Evolutionary conservation across 2,797 vertebrate species (phyloP).

Genomic region (Scolopax bukidnonensis): DNA sequence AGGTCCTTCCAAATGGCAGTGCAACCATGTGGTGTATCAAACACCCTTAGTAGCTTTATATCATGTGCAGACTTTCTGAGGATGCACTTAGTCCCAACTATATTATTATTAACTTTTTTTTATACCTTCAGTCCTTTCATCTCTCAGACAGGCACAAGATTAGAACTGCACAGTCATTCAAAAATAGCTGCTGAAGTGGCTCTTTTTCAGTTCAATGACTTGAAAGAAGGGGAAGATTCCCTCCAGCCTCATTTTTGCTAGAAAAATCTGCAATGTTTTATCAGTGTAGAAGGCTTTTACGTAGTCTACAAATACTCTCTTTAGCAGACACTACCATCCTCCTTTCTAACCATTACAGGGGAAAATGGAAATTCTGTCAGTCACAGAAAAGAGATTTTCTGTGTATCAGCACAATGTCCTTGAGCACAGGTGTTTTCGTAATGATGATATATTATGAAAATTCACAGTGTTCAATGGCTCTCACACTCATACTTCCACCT

Average conservation of each 20-base stretch:
- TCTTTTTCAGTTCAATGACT: conserved; percentile 24
- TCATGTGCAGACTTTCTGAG: background rate
- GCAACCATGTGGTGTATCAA: background rate
- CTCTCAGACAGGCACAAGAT: conserved; percentile 1
- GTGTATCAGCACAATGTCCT: conserved; percentile 64
- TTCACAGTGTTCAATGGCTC: conserved; percentile 69
- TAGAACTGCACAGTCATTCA: conserved; percentile 5
- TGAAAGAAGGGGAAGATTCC: background rate
- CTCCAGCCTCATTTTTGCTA: background rate
- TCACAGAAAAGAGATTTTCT: conserved; percentile 28
- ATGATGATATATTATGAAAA: conserved; percentile 76
- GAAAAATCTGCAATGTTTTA: background rate
- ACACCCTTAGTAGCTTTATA: background rate
- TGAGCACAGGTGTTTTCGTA: conserved; percentile 74
- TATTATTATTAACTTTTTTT: background rate
- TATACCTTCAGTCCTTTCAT: background rate
- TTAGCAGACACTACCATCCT: background rate
- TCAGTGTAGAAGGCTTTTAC: background rate
- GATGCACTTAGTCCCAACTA: background rate
- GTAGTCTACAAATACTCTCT: background rate
- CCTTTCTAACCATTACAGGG: background rate
- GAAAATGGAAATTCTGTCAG: conserved; percentile 41
- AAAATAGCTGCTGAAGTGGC: conserved; percentile 18
- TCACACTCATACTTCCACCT: conserved; percentile 73
- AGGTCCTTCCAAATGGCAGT: background rate